phyloP scores from a whole-genome alignment of 2,888 invertebrate species.

The Corythucha ciliata region DNA sequence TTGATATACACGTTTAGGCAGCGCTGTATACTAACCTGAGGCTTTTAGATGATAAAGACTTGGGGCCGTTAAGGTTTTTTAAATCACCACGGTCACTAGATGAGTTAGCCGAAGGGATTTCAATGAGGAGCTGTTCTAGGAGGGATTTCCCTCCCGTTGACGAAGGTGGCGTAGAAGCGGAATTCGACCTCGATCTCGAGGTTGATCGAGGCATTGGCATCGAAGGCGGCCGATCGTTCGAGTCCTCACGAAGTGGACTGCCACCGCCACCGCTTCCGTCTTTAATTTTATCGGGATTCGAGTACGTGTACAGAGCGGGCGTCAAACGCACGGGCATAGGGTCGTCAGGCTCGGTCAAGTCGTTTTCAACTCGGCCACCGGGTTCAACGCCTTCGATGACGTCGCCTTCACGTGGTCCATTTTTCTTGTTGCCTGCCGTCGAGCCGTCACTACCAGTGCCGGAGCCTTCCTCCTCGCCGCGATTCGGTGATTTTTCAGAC shows the following conservation, averaged over 20 bases:
- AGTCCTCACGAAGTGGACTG: no score
- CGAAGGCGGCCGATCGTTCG: conserved; percentile 3
- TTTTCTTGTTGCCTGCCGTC: no score
- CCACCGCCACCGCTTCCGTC: no score
- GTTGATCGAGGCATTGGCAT: conserved; percentile 4
- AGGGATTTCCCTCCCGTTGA: conserved; percentile 34
- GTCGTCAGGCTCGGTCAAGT: conserved; percentile 42
- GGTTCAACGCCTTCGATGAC: conserved; percentile 19
- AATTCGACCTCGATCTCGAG: conserved; percentile 14
- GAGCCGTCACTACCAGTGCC: no score
- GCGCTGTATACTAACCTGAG: no score
- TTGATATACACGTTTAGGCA: no score
- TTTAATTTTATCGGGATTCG: conserved; percentile 51
- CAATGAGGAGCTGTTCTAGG: conserved; percentile 71
- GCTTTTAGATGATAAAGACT: no score
- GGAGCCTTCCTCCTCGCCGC: conserved; percentile 52
- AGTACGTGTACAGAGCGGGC: conserved; percentile 68
- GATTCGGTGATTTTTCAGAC: conserved; percentile 86
- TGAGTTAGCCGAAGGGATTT: conserved; percentile 64
- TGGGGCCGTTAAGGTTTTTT: no score
- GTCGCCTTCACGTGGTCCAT: no score
- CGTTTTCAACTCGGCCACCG: no score
- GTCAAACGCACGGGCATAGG: conserved; percentile 62
- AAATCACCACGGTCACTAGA: no score
- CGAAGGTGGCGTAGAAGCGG: no score